phyloP scores from a whole-genome alignment of 2,888 invertebrate genomes.

The Incurvaria masculella region DNA sequence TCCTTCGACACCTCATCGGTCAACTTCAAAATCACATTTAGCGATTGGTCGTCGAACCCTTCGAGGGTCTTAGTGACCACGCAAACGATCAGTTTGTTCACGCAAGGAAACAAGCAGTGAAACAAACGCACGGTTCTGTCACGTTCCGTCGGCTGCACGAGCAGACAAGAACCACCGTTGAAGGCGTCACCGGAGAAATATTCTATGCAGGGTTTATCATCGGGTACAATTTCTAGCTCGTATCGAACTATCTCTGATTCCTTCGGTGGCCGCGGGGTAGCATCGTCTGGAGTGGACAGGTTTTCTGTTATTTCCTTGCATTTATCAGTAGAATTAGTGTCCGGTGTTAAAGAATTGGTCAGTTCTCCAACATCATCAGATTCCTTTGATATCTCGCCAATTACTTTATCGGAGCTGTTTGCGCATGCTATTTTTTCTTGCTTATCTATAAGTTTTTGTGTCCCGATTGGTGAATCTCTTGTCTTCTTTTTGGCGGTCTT shows the following conservation, averaged over 20 bases:
- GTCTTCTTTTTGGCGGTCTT: too few relatives aligned
- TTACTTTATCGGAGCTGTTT: too few relatives aligned
- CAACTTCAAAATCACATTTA: conserved; percentile 31
- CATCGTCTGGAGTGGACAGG: too few relatives aligned
- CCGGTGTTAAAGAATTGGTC: too few relatives aligned
- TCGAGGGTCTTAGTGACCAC: conserved; percentile 33
- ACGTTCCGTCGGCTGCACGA: conserved; percentile 31
- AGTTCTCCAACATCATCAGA: too few relatives aligned
- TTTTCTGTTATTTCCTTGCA: too few relatives aligned
- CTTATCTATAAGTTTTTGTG: too few relatives aligned
- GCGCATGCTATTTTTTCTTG: too few relatives aligned
- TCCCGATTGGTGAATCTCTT: too few relatives aligned
- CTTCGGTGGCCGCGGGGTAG: too few relatives aligned
- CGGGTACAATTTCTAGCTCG: conserved; percentile 22
- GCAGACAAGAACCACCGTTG: conserved; percentile 51
- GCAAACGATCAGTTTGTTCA: conserved; percentile 28
- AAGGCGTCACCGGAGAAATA: conserved; percentile 41
- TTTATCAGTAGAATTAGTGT: too few relatives aligned
- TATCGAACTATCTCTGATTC: background rate
- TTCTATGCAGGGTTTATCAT: conserved; percentile 33
- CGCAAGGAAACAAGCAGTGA: conserved; percentile 33
- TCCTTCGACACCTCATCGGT: conserved; percentile 16
- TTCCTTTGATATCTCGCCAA: too few relatives aligned
- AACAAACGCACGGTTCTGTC: conserved; percentile 25
- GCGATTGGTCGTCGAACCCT: conserved; percentile 22